Percentiles rank a stretch among this genome's conserved stretches.
phyloP scores from a whole-genome alignment of 2,113 vertebrate genomes.

The Rhizomys pruinosus region DNA sequence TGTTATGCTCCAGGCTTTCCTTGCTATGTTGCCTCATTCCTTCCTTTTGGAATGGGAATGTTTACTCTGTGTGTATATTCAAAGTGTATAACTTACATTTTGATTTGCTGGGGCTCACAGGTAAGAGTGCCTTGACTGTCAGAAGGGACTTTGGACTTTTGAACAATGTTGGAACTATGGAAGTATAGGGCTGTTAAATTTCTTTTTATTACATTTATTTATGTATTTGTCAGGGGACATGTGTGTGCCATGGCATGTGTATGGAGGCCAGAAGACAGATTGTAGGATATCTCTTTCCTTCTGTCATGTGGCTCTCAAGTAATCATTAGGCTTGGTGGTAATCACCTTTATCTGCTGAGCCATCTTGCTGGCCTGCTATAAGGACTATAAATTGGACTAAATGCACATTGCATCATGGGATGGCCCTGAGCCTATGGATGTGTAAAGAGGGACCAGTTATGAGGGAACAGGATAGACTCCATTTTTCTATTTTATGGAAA shows the following conservation, averaged over 20 bases:
- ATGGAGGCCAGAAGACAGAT: background rate
- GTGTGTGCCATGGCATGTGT: background rate
- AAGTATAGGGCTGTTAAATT: background rate
- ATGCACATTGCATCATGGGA: background rate
- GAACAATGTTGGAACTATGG: background rate
- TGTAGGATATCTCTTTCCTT: background rate
- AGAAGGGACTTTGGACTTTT: background rate
- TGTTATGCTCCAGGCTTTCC: background rate
- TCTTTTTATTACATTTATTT: background rate
- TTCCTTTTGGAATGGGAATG: background rate
- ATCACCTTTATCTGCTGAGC: background rate
- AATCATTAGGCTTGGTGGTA: background rate
- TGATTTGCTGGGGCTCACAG: background rate
- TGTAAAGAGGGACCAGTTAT: too few relatives aligned
- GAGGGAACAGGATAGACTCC: too few relatives aligned
- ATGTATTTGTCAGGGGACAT: background rate
- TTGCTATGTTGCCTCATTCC: background rate
- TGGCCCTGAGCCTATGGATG: background rate
- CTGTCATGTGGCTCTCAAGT: background rate
- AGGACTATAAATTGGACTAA: background rate
- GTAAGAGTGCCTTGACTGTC: background rate
- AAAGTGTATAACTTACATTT: background rate
- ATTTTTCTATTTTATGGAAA: too few relatives aligned
- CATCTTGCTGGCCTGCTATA: background rate
- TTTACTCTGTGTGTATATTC: background rate